These are phyloP conservation scores for Penaeus monodon DNA, from an alignment of 2,888 invertebrate species.

Conservation along the genomic window DNA sequence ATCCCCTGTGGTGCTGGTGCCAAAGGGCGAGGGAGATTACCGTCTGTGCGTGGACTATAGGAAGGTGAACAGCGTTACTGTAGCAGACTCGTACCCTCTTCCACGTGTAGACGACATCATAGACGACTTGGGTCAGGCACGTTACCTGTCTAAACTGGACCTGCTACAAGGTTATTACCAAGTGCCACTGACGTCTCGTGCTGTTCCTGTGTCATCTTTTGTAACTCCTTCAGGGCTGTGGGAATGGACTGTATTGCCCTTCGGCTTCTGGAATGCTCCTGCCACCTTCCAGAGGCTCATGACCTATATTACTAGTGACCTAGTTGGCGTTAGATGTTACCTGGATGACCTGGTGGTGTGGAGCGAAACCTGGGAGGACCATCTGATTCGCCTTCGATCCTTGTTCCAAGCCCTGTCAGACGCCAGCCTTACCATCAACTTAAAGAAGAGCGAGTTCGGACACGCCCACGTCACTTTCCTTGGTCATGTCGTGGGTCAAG, in stretches of 20 bases:
- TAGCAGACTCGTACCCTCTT: neutral
- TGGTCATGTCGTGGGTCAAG: constrained; percentile 21
- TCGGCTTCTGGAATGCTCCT: neutral
- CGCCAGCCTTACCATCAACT: neutral
- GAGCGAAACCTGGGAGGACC: constrained; percentile 23
- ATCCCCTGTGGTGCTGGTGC: constrained; percentile 7
- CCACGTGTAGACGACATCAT: neutral
- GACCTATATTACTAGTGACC: neutral
- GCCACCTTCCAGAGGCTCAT: too few species aligned
- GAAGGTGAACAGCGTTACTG: constrained; percentile 1
- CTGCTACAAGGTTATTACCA: constrained; percentile 7
- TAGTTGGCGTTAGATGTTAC: neutral
- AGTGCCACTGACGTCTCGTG: neutral
- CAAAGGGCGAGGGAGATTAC: neutral
- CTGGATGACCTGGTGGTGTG: constrained; percentile 23
- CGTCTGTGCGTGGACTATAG: constrained; percentile 3
- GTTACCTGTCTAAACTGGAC: neutral
- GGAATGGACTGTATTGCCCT: constrained; percentile 5
- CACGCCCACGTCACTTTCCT: constrained; percentile 17
- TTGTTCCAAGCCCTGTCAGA: neutral
- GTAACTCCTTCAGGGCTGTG: constrained; percentile 13
- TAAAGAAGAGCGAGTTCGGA: constrained; percentile 6
- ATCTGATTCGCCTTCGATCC: neutral
- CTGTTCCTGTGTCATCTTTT: neutral
- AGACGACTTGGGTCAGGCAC: neutral